Conservation (phyloP, 2,113 vertebrate genomes). For the Urocolius indicus region DNA sequence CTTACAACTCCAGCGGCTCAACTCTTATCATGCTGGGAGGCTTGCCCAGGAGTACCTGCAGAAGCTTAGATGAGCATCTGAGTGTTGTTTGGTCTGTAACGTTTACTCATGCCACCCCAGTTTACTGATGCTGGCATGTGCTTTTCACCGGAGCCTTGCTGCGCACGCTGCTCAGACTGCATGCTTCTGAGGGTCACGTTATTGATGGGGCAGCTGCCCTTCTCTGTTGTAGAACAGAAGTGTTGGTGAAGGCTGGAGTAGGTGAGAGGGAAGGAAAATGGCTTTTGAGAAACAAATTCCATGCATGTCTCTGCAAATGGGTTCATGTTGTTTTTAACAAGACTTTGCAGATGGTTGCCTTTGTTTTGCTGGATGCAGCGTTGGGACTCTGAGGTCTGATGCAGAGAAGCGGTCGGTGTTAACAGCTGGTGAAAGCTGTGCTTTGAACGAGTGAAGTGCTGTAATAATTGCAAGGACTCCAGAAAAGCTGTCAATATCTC, state of each 20-base stretch:
- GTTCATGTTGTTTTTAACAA: not conserved
- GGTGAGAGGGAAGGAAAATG: not conserved
- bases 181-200: not conserved
- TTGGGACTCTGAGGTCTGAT: not conserved
- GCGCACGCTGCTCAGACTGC: fast-evolving
- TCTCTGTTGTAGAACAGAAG: not conserved
- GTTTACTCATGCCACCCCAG: not conserved
- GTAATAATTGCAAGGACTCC: not conserved
- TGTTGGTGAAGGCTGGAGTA: not conserved
- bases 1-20: fast-evolving
- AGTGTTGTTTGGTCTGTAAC: not conserved
- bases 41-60: not conserved
- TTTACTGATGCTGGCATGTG: fast-evolving
- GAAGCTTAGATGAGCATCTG: not conserved
- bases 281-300: not conserved
- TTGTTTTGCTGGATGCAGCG: not conserved
- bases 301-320: not conserved
- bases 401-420: not conserved
- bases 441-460: not conserved
- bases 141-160: not conserved
- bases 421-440: not conserved
- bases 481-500: not conserved
- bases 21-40: not conserved
- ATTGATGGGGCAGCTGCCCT: not conserved
- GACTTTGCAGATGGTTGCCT: not conserved